Percentiles rank a stretch among this genome's conserved stretches.
Evolutionary conservation across 2,113 vertebrate species (phyloP).

Genomic region (Scartelaos histophorus): DNA sequence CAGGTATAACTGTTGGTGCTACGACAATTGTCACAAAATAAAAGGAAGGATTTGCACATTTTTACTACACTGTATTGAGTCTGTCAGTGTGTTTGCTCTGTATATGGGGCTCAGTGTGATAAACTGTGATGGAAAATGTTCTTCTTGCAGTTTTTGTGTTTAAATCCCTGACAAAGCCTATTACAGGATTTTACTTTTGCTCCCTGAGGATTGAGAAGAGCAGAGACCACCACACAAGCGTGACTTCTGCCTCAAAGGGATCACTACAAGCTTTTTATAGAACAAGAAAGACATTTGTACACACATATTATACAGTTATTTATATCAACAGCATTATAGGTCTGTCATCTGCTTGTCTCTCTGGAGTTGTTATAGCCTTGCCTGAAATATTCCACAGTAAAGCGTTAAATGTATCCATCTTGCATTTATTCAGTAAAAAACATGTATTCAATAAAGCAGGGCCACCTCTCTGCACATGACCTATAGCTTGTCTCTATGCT

Average conservation of each 20-base stretch:
- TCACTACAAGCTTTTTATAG: neutral
- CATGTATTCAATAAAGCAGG: too few species aligned
- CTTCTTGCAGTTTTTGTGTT: conserved; percentile 18
- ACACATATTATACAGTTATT: neutral
- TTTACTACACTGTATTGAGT: neutral
- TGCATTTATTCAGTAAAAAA: too few species aligned
- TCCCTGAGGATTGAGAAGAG: conserved; percentile 29
- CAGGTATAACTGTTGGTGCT: too few species aligned
- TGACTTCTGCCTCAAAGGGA: conserved; percentile 1
- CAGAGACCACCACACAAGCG: conserved; percentile 13
- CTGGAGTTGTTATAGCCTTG: too few species aligned
- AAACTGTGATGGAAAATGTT: conserved; percentile 31
- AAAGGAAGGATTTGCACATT: neutral
- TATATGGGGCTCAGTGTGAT: conserved; percentile 6
- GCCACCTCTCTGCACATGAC: too few species aligned
- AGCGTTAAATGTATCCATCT: too few species aligned
- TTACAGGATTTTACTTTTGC: conserved; percentile 42
- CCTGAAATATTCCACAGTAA: too few species aligned
- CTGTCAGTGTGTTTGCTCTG: conserved; percentile 9
- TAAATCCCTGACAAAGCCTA: conserved; percentile 56
- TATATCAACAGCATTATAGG: too few species aligned
- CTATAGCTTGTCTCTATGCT: too few species aligned
- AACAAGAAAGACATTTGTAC: neutral
- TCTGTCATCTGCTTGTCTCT: too few species aligned
- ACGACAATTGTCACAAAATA: too few species aligned